A percentile compares a stretch with the other conserved stretches of the same genome.
phyloP scores from a whole-genome alignment of 1,140 invertebrate genomes.

The Camponotus vicinus region DNA sequence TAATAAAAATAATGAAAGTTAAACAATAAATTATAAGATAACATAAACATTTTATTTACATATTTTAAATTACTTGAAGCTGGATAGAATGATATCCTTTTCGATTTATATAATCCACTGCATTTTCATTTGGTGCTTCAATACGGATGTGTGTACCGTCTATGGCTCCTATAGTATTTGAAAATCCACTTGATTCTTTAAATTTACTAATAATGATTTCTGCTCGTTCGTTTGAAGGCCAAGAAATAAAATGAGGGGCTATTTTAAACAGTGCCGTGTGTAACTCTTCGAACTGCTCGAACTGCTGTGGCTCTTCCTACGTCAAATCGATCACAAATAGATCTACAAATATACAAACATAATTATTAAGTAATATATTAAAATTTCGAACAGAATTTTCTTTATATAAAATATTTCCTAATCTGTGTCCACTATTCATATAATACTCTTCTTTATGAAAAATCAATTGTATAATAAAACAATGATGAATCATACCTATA shows the following conservation, averaged over 20 bases:
- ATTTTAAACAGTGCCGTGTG: neutral
- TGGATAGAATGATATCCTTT: constrained; percentile 25
- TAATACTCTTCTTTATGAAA: too few species aligned
- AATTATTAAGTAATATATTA: too few species aligned
- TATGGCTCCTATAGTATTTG: constrained; percentile 14
- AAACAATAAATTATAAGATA: neutral
- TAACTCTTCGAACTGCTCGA: constrained; percentile 11
- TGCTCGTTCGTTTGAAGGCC: neutral
- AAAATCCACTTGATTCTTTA: neutral
- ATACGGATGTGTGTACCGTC: constrained; percentile 10
- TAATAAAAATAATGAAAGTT: neutral
- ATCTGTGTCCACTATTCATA: too few species aligned
- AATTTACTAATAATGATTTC: neutral
- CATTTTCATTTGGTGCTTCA: neutral
- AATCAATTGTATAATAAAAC: neutral
- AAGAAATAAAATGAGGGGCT: neutral
- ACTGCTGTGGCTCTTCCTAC: neutral
- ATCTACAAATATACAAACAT: neutral
- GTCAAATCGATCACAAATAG: constrained; percentile 4
- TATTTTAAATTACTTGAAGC: neutral
- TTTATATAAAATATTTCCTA: too few species aligned
- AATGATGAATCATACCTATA: neutral
- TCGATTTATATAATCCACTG: constrained; percentile 22
- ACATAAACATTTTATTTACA: neutral
- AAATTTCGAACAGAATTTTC: too few species aligned